Percentiles rank a stretch among this genome's conserved stretches.
phyloP scores from a whole-genome alignment of 1,140 invertebrate genomes.

The Chironomus tepperi region DNA sequence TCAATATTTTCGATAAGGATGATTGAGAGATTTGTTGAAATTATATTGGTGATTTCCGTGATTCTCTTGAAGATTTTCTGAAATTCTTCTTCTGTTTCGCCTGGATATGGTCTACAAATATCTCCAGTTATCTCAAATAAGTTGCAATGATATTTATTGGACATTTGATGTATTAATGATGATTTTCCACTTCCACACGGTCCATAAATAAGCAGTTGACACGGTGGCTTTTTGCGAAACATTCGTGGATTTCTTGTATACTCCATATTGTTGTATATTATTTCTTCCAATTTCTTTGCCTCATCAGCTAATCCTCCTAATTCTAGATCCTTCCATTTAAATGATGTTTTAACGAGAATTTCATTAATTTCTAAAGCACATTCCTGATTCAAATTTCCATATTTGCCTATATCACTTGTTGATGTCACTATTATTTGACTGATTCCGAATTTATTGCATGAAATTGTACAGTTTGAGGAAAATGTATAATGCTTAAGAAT shows the following conservation, averaged over 20 bases:
- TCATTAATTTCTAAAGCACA: background rate
- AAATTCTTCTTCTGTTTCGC: conserved; percentile 40
- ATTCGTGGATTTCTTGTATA: background rate
- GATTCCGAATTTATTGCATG: background rate
- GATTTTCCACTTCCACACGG: background rate
- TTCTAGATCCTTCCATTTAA: background rate
- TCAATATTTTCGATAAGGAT: conserved; percentile 39
- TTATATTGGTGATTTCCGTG: conserved; percentile 30
- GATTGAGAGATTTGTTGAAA: conserved; percentile 32
- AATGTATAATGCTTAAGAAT: background rate
- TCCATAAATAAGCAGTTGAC: background rate
- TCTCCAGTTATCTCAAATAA: background rate
- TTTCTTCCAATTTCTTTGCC: background rate
- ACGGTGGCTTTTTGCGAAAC: background rate
- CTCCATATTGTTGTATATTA: background rate
- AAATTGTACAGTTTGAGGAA: background rate
- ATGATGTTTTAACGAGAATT: background rate
- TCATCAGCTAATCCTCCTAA: background rate
- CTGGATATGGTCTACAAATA: conserved; percentile 37
- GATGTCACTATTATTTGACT: background rate
- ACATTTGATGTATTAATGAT: background rate
- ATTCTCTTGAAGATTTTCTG: conserved; percentile 39
- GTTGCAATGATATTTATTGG: background rate
- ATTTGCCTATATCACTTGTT: too few relatives aligned
- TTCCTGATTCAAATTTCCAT: background rate